Evolutionary conservation across 2,888 invertebrate species (phyloP), one percentile per base, ranked within the genome.

Genomic region (Stramonita haemastoma): DNA sequence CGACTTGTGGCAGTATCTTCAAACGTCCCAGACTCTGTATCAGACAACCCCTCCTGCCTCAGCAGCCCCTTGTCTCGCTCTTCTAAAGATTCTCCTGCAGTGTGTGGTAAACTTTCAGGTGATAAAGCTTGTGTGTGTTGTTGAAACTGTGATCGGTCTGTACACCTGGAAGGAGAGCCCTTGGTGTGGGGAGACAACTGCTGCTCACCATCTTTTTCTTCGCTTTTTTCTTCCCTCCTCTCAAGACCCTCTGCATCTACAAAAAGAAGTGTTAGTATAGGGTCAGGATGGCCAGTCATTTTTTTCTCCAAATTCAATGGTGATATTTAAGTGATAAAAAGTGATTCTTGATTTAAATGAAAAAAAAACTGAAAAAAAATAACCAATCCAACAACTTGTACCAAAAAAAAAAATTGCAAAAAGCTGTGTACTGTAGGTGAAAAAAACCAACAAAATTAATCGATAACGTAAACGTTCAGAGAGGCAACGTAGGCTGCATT

Each of bases 171-270:
- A 91, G 93, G 92, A 87, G 94, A 93, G 90, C 93, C 92, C 86
- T 91, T 89, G 86, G 92, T 88, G 90, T 93, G 92, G 91, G 94
- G 94, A 91, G 94, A 93, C 91, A 95, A 95, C 93, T 94, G 94
- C 91, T 95, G 95, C 91, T 95, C 94, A 88, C 93, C 93, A 92
- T 95, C 94, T 84, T 94, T 94, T 92, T 94, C 96, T 92, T 96
- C 95, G 57, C 95, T 95, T 90, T 95, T 94, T 84, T 95, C 95
- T 91, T 96, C 95, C 91, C 92, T 93, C 90, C 91, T 91, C 91
- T 93, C 93, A 90, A 92, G 92, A 89, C 91, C 91, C 90, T 92
- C 93, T 90, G 93, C 92, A 93, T 93, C 93, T 94, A 93, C 86
- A 91, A 92, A 93, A 92, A 92, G 89, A 91, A 91, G 88, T 66